phyloP scores from a whole-genome alignment of 2,888 invertebrate species.

The Drosophila diplacantha region DNA sequence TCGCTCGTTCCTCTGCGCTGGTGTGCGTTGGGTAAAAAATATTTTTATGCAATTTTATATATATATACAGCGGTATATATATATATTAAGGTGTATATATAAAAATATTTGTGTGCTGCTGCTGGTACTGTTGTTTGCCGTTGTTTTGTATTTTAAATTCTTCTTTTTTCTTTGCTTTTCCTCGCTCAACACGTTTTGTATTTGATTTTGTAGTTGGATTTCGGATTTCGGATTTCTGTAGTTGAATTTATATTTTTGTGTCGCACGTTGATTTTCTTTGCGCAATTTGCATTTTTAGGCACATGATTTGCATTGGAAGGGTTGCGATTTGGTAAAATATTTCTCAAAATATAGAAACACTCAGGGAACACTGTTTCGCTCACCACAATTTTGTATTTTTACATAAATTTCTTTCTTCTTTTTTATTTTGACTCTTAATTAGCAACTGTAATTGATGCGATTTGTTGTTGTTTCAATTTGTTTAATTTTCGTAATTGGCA shows the following conservation, averaged over 20 bases:
- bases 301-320: slow-evolving; percentile 72
- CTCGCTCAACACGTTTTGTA: slow-evolving; percentile 65
- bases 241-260: slow-evolving; percentile 70
- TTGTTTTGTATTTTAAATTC: slow-evolving; percentile 35
- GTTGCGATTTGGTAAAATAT: slow-evolving; percentile 65
- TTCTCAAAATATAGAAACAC: slow-evolving; percentile 57
- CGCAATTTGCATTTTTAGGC: slow-evolving; percentile 74
- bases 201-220: slow-evolving; percentile 67
- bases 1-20: slow-evolving; percentile 2
- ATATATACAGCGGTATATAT: slow-evolving; percentile 43
- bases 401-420: neutral
- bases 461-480: slow-evolving; percentile 4
- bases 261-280: slow-evolving; percentile 70
- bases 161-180: slow-evolving; percentile 34
- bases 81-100: slow-evolving; percentile 12
- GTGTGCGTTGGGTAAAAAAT: slow-evolving; percentile 53
- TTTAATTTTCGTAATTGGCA: slow-evolving; percentile 2
- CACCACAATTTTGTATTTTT: slow-evolving; percentile 5
- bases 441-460: slow-evolving; percentile 9
- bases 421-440: neutral
- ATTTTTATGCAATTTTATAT: slow-evolving; percentile 73
- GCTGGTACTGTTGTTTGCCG: slow-evolving; percentile 27
- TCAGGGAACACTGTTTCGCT: slow-evolving; percentile 16
- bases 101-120: slow-evolving; percentile 44
- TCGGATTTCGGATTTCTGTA: slow-evolving; percentile 68